phyloP scores from a whole-genome alignment of 2,797 vertebrate genomes.

The Neopelma chrysocephalum region DNA sequence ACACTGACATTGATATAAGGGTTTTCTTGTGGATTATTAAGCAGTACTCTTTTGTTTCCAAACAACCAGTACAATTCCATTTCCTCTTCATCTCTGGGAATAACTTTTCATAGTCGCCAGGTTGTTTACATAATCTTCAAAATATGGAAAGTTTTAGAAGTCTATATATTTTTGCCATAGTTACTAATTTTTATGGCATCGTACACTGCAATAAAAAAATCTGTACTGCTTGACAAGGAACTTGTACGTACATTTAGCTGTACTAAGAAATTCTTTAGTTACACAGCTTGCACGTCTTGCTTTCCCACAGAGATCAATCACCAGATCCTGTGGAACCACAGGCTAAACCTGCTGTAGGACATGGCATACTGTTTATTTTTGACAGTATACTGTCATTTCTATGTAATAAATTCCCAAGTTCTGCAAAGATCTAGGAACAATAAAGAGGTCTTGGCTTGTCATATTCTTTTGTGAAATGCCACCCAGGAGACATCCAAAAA shows the following conservation, averaged over 20 bases:
- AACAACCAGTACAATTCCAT: background rate
- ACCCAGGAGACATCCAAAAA: background rate
- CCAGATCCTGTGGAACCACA: background rate
- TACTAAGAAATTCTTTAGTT: background rate
- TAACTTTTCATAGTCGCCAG: background rate
- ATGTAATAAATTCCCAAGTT: background rate
- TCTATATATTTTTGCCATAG: background rate
- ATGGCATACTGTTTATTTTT: background rate
- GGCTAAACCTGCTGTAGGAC: background rate
- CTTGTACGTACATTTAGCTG: background rate
- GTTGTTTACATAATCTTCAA: background rate
- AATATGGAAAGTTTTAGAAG: background rate
- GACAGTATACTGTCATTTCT: background rate
- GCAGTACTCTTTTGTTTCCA: background rate
- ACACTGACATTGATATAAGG: background rate
- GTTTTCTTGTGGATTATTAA: background rate
- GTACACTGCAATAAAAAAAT: background rate
- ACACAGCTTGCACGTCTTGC: background rate
- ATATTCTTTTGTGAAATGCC: background rate
- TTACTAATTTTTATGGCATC: background rate
- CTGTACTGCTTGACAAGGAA: background rate
- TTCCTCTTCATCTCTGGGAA: background rate
- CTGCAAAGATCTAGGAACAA: background rate
- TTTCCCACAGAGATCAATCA: background rate
- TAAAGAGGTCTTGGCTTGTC: background rate